Evolutionary conservation across 2,888 invertebrate genomes (phyloP), one percentile per base, ranked within the genome.

Genomic region (Sialis lutaria): DNA sequence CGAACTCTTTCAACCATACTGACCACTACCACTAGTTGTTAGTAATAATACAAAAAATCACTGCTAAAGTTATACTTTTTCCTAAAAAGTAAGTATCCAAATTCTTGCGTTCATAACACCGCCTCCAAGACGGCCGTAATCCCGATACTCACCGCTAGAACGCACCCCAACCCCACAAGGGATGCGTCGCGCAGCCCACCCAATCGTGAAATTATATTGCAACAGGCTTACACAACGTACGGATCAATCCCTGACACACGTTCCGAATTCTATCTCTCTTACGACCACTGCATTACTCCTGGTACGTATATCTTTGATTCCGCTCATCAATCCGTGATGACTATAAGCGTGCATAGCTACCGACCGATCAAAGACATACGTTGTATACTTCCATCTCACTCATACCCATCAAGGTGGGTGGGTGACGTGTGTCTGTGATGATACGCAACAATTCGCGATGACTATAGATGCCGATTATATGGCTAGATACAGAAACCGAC

Each of bases 161-260:
- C 42, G n/a, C 22, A 42, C 6, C 42, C 10, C 31, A 40, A 40
- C 32, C n/a, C 30, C 45, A 43, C 34, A 41, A 48, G 45, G 45
- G 45, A 45, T 32, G 32, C 48, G 42, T 35, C 47, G 46, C 22
- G 37, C 45, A 46, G 45, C 44, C 40, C 48, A 50, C 45, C 42
- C 40, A 46, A 40, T 49, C 50, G 50, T 50, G 48, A 50, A 50
- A 50, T 50, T 50, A 50, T 46, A 45, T 50, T 46, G 50, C 50
- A 50, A 48, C 50, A 48, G 45, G 50, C 45, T 44, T 47, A 47
- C 40, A 40, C 50, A 50, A 48, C 50, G 46, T 42, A 47, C 45
- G 41, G 35, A 47, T 34, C 22, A 22, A 22, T 42, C 13, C 30
- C 22, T 30, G 40, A 46, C 40, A 46, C 12, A 32, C 46, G 30